Evolutionary conservation across 1,140 invertebrate species (phyloP).

Genomic region (Hirudo medicinalis): DNA sequence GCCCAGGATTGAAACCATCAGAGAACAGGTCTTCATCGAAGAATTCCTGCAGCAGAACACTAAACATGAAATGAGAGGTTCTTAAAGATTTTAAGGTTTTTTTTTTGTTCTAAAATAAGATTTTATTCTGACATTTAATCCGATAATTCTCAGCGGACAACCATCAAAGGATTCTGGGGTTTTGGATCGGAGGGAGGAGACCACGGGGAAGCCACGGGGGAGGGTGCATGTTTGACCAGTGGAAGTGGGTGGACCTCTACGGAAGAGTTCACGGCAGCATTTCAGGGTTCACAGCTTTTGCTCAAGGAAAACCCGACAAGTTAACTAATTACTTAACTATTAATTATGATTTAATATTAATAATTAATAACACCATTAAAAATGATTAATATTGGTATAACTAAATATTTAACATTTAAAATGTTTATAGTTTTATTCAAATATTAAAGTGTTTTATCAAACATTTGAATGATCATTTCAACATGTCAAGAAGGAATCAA

Average conservation of each 20-base stretch:
- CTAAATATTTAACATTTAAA: too few species aligned
- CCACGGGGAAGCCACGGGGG: constrained; percentile 19
- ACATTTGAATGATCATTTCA: too few species aligned
- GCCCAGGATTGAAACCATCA: constrained; percentile 6
- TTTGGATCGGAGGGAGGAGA: constrained; percentile 19
- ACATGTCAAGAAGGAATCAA: too few species aligned
- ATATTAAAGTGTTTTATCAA: too few species aligned
- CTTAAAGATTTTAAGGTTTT: too few species aligned
- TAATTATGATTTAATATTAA: constrained; percentile 1
- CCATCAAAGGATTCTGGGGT: constrained; percentile 14
- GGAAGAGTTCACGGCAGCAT: constrained; percentile 6
- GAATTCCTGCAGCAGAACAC: constrained; percentile 11
- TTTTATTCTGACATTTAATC: too few species aligned
- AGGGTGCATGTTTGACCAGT: constrained; percentile 21
- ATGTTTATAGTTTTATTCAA: too few species aligned
- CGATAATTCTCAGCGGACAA: not conserved
- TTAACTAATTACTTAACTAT: too few species aligned
- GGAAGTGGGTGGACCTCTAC: constrained; percentile 21
- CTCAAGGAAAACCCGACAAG: constrained; percentile 20
- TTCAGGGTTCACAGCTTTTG: constrained; percentile 20
- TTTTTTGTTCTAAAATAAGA: too few species aligned
- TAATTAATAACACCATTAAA: too few species aligned
- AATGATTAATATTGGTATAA: too few species aligned
- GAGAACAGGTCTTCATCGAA: constrained; percentile 19
- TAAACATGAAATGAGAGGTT: not conserved